Base-by-base conservation (phyloP, 30 jellyfish, hydroid and myxozoan species). In the Cassiopea andromeda region DNA sequence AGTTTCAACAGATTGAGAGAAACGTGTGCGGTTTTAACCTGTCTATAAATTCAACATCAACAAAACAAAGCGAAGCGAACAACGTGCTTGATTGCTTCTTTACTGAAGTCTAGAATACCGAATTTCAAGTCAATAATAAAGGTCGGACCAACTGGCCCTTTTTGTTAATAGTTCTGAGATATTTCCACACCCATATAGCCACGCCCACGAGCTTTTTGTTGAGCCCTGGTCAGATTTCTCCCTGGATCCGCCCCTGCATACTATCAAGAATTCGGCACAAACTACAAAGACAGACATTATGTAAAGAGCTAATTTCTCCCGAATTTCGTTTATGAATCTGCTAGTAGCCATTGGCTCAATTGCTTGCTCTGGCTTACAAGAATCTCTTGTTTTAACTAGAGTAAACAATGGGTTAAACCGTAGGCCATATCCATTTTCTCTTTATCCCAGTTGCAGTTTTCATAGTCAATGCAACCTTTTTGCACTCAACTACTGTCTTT, bases 401-500 rank as follows among this genome's bases (percentile, higher is more conserved):
- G 85, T 83, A 67, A 73, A 87, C 85, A 87, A 69, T 78, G 76
- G 90, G 77, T 87, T 58, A 76, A 87, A 87, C 94, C 94, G 77
- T 19, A 80, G 78, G 80, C 94, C 94, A 64, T 73, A 77, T 44
- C 81, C 73, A 18, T 78, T 64, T 47, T 87, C 90, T 59, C 71
- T 77, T 78, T 57, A 87, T 87, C n/a, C 90, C 90, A 78, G 85
- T 87, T 67, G 90, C 94, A 73, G 94, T 73, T 46, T 87, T 87
- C 72, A 87, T 87, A 17, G 80, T 44, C 94, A 87, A 44, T 15
- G 94, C 90, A 18, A 84, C 90, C 50, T 87, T 77, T 78, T 87
- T 87, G 75, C 89, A 87, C 60, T 87, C 94, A 50, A 85, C 85
- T 19, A 76, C 90, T 2, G 82, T 45, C 73, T 84, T 84, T 67